Percentiles rank a stretch among this genome's conserved stretches.
phyloP scores from a whole-genome alignment of 2,888 invertebrate species.

The Magallana nippona region DNA sequence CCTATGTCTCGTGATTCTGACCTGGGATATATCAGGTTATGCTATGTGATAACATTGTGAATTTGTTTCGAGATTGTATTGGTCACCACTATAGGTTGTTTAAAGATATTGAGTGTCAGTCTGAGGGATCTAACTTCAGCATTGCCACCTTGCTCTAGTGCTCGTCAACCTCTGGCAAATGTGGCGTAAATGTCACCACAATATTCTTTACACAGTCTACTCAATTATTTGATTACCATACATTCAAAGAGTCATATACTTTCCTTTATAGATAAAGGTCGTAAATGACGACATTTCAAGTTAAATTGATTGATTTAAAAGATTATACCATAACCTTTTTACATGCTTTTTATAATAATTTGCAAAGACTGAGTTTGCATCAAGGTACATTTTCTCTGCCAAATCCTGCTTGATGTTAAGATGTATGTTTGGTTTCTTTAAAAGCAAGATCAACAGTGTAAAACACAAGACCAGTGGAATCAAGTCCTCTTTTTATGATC shows the following conservation, averaged over 20 bases:
- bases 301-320: too few species aligned
- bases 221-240: too few species aligned
- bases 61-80: background rate
- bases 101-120: background rate
- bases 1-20: background rate
- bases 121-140: background rate
- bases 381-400: too few species aligned
- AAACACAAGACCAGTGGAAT: background rate
- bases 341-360: too few species aligned
- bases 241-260: too few species aligned
- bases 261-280: too few species aligned
- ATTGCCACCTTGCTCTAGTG: background rate
- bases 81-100: background rate
- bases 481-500: background rate
- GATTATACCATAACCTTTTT: too few species aligned
- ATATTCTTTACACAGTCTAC: background rate
- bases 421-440: background rate
- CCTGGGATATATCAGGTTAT: background rate
- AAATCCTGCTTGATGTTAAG: background rate
- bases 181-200: conserved; percentile 6
- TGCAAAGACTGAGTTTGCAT: too few species aligned
- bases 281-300: too few species aligned
- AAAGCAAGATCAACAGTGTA: background rate
- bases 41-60: background rate
- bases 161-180: conserved; percentile 5